A percentile compares a stretch with the other conserved stretches of the same genome.
phyloP scores from a whole-genome alignment of 2,888 invertebrate species.

The Drosophila tripunctata region DNA sequence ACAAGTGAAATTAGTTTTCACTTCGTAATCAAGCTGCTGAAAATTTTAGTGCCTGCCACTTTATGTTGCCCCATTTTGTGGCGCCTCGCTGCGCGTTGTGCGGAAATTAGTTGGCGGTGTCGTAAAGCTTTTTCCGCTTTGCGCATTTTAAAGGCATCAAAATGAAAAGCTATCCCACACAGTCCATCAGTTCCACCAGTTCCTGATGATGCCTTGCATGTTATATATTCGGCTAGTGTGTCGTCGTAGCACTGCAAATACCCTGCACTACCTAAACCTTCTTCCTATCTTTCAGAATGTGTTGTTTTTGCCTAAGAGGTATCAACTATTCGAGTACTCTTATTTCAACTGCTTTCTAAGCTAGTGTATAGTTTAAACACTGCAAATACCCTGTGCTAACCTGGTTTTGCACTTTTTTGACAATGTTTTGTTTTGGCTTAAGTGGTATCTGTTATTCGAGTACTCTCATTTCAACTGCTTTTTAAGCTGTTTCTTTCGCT shows the following conservation, averaged over 20 bases:
- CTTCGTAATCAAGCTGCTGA: conserved; percentile 33
- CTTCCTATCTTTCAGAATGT: too few species aligned
- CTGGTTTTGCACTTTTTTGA: too few species aligned
- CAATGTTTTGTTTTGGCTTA: too few species aligned
- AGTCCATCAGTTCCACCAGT: background rate
- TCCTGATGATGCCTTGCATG: conserved; percentile 22
- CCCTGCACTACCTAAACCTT: conserved; percentile 16
- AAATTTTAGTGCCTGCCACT: conserved; percentile 48
- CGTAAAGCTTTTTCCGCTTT: conserved; percentile 29
- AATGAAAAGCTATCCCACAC: background rate
- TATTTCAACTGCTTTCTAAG: background rate
- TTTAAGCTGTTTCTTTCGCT: background rate
- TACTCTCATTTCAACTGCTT: background rate
- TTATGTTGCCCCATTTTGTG: conserved; percentile 46
- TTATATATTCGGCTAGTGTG: conserved; percentile 37
- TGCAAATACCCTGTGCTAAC: too few species aligned
- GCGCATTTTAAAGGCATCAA: conserved; percentile 47
- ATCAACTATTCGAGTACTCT: background rate
- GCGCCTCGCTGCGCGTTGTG: background rate
- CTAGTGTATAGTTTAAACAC: too few species aligned
- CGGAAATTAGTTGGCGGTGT: conserved; percentile 42
- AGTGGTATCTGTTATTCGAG: background rate
- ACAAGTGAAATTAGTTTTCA: conserved; percentile 40
- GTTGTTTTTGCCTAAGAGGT: background rate
- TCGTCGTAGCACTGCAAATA: conserved; percentile 7